Percentiles rank a stretch among this genome's conserved stretches.
Conservation (phyloP, 2,888 invertebrate species). For the Calliscelio sp. region DNA sequence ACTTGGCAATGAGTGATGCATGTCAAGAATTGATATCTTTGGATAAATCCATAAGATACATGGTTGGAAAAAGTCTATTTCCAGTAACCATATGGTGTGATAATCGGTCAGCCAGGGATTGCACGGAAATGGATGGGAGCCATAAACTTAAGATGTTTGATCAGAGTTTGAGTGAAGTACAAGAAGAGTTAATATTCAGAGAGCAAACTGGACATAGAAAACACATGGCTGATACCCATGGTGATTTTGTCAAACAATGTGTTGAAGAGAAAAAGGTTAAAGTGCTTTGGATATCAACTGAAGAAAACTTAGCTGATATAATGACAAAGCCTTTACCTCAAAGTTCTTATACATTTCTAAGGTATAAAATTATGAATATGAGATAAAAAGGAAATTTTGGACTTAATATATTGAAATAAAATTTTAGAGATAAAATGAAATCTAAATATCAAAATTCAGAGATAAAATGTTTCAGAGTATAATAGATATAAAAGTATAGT, state of each 20-base stretch:
- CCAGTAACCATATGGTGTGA: slow-evolving; percentile 58
- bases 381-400: no score
- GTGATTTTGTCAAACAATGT: slow-evolving; percentile 73
- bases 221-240: slow-evolving; percentile 70
- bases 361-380: slow-evolving; percentile 31
- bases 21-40: slow-evolving; percentile 72
- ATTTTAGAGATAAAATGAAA: no score
- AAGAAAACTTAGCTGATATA: slow-evolving; percentile 69
- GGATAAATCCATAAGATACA: slow-evolving; percentile 62
- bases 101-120: slow-evolving; percentile 40
- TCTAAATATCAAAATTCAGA: slow-evolving; percentile 53
- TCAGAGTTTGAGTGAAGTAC: slow-evolving; percentile 37
- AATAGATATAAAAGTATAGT: no score
- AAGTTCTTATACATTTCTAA: slow-evolving; percentile 28
- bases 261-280: slow-evolving; percentile 68
- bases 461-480: slow-evolving; percentile 58
- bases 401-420: no score
- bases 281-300: slow-evolving; percentile 67
- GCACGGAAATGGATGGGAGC: slow-evolving; percentile 68
- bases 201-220: slow-evolving; percentile 65
- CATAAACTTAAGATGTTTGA: slow-evolving; percentile 71
- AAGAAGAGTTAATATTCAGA: slow-evolving; percentile 49
- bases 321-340: slow-evolving; percentile 48
- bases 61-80: slow-evolving; percentile 57
- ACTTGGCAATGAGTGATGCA: slow-evolving; percentile 27